Conservation (phyloP, 2,113 vertebrate genomes). For the Regulus satrapa region DNA sequence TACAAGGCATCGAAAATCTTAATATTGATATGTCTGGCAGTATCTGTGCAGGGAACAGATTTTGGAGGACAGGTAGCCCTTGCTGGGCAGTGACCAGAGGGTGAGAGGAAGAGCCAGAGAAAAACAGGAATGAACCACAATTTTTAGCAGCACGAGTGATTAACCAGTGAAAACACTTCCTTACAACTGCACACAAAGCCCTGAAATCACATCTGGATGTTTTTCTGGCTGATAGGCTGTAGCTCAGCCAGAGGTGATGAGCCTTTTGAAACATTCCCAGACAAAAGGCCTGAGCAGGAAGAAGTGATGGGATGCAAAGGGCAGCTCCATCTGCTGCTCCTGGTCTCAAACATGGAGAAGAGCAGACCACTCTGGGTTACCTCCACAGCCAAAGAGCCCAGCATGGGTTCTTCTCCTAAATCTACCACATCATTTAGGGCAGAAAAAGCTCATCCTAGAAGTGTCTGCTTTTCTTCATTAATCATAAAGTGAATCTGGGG, state of each 20-base stretch:
- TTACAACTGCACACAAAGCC: fast-evolving
- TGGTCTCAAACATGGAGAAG: background rate
- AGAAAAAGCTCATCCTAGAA: background rate
- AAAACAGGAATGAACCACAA: background rate
- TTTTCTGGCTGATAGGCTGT: background rate
- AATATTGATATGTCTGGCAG: background rate
- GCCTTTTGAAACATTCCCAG: background rate
- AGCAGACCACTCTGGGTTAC: background rate
- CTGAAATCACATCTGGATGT: background rate
- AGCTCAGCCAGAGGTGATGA: background rate
- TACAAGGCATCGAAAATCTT: background rate
- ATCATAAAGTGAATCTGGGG: background rate
- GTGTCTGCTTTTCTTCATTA: background rate
- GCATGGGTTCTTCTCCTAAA: background rate
- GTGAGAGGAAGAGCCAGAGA: background rate
- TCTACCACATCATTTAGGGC: background rate
- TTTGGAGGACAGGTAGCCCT: background rate
- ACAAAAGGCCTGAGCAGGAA: background rate
- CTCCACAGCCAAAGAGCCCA: fast-evolving
- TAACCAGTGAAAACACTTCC: background rate
- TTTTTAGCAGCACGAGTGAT: background rate
- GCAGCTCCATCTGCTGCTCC: background rate
- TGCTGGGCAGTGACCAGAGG: background rate
- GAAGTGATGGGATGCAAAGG: background rate
- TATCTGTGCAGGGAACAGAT: background rate